Evolutionary conservation across 2,113 vertebrate species (phyloP).

Genomic region (Helogale parvula): DNA sequence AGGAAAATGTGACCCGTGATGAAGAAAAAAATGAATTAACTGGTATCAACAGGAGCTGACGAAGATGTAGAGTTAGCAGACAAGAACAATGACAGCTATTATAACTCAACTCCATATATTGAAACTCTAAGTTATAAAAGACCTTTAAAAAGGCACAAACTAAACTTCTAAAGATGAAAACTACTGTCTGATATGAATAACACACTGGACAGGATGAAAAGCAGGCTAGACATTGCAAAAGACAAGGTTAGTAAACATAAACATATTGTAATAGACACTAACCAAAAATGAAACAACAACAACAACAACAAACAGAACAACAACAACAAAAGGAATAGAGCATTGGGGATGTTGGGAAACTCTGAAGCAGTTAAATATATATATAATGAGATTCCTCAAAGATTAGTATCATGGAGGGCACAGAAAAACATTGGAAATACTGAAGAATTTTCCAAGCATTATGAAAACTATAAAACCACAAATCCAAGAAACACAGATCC

Average conservation of each 20-base stretch:
- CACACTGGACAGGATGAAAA: background rate
- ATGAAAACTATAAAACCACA: background rate
- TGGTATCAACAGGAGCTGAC: background rate
- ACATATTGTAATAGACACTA: background rate
- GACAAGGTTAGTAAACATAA: background rate
- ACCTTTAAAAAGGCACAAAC: background rate
- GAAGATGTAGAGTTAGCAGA: background rate
- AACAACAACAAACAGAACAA: background rate
- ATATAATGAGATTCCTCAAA: background rate
- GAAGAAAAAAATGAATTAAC: background rate
- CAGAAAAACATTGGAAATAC: background rate
- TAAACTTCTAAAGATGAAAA: conserved; percentile 27
- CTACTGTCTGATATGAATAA: background rate
- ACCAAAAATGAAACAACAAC: background rate
- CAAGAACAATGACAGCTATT: background rate
- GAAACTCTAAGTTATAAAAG: background rate
- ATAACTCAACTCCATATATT: background rate
- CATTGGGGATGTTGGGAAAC: background rate
- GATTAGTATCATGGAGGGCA: background rate
- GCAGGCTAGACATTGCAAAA: background rate
- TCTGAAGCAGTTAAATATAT: background rate
- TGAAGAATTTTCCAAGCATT: background rate
- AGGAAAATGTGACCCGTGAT: background rate
- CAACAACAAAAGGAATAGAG: background rate
- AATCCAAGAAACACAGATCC: background rate